Conservation (phyloP, 2,797 vertebrate species). For the Cottoperca gobio region DNA sequence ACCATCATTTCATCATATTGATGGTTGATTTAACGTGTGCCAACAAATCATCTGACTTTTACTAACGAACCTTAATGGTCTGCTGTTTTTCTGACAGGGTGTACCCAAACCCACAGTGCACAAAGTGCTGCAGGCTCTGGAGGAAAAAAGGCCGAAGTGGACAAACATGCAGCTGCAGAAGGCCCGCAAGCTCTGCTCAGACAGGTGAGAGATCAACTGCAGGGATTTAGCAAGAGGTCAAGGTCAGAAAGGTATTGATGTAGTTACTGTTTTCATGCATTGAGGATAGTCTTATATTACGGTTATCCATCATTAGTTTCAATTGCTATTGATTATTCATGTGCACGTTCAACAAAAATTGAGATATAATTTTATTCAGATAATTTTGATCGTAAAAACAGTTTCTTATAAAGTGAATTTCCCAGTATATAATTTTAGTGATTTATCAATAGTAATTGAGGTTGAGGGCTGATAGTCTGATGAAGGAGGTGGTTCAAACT, state of each 20-base stretch:
- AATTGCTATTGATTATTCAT: conserved; percentile 50
- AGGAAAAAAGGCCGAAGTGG: conserved; percentile 93
- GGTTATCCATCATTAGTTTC: conserved; percentile 37
- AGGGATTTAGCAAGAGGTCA: conserved; percentile 35
- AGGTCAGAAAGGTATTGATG: conserved; percentile 40
- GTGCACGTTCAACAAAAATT: conserved; percentile 21
- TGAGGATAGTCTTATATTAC: conserved; percentile 11
- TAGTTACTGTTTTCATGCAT: conserved; percentile 11
- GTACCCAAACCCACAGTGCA: conserved; percentile 88
- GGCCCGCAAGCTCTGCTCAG: conserved; percentile 88
- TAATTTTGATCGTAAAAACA: conserved; percentile 34
- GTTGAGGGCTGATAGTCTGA: conserved; percentile 33
- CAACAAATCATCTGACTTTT: conserved; percentile 15
- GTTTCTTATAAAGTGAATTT: conserved; percentile 51
- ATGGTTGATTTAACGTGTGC: conserved; percentile 13
- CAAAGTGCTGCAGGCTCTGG: conserved; percentile 90
- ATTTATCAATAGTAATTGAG: conserved; percentile 45
- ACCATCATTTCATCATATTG: background rate
- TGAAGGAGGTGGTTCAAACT: conserved; percentile 40
- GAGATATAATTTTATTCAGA: conserved; percentile 14
- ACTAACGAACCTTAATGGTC: conserved; percentile 10
- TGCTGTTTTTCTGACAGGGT: conserved; percentile 61
- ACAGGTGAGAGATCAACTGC: conserved; percentile 84
- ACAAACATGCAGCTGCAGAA: conserved; percentile 90
- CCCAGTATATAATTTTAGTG: conserved; percentile 34